These are phyloP conservation scores for Excalfactoria chinensis DNA, from an alignment of 2,113 vertebrate genomes.

Conservation along the genomic window DNA sequence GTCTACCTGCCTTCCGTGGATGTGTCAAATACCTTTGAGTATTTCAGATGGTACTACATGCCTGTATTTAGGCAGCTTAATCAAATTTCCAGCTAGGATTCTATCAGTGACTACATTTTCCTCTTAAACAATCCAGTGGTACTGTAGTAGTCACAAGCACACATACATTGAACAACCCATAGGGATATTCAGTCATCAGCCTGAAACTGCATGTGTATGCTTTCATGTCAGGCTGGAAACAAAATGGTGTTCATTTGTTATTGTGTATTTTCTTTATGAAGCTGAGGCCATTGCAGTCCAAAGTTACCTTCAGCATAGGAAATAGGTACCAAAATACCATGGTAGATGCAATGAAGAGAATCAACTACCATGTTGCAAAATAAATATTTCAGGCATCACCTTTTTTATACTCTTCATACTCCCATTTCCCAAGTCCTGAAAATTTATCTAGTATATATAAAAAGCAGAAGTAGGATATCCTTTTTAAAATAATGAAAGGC, in stretches of 20 bases:
- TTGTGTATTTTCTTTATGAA: not conserved
- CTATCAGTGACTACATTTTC: not conserved
- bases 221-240: not conserved
- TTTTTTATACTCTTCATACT: not conserved
- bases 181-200: not conserved
- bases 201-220: not conserved
- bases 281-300: not conserved
- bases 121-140: not conserved
- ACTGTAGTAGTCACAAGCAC: not conserved
- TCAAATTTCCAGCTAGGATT: not conserved
- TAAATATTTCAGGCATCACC: not conserved
- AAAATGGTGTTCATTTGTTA: not conserved
- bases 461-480: not conserved
- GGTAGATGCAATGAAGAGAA: not conserved
- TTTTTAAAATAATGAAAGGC: not conserved
- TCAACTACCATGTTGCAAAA: not conserved
- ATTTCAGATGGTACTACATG: not conserved
- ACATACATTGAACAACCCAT: not conserved
- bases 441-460: not conserved
- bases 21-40: not conserved
- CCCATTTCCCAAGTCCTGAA: not conserved
- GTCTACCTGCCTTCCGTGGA: not conserved
- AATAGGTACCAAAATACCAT: not conserved
- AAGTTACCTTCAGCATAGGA: not conserved
- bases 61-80: not conserved